A percentile compares a stretch with the other conserved stretches of the same genome.
phyloP scores from a whole-genome alignment of 2,888 invertebrate genomes.

The Xestoiulus laeticollis region DNA sequence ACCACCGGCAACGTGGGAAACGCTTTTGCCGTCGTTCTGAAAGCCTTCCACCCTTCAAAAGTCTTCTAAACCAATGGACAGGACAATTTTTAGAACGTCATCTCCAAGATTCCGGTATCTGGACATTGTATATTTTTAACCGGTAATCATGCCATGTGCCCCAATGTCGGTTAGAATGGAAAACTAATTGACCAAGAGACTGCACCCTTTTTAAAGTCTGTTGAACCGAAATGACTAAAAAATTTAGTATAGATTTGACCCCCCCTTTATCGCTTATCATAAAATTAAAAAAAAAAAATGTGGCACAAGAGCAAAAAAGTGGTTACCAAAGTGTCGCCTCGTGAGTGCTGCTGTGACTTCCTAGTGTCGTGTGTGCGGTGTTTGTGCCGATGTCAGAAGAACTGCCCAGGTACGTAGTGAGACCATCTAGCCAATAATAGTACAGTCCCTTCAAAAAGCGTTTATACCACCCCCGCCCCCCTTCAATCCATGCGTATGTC shows the following conservation, averaged over 20 bases:
- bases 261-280: background rate
- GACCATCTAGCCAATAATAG: constrained; percentile 45
- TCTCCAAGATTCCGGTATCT: background rate
- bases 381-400: constrained; percentile 5
- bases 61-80: background rate
- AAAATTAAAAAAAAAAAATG: background rate
- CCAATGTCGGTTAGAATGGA: background rate
- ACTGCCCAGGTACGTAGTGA: constrained; percentile 48
- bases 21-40: background rate
- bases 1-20: background rate
- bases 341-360: constrained; percentile 27
- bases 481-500: background rate
- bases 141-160: background rate
- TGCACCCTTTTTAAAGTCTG: background rate
- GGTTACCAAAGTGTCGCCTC: background rate
- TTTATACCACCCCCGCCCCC: too few species aligned
- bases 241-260: background rate
- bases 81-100: background rate
- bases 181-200: background rate
- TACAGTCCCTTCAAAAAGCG: constrained; percentile 32
- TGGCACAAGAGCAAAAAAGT: background rate
- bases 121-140: background rate
- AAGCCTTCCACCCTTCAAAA: background rate
- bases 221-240: background rate
- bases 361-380: background rate